Evolutionary conservation across 2,888 invertebrate genomes (phyloP), one percentile per base, ranked within the genome.

Genomic region (Synergus japonicus): DNA sequence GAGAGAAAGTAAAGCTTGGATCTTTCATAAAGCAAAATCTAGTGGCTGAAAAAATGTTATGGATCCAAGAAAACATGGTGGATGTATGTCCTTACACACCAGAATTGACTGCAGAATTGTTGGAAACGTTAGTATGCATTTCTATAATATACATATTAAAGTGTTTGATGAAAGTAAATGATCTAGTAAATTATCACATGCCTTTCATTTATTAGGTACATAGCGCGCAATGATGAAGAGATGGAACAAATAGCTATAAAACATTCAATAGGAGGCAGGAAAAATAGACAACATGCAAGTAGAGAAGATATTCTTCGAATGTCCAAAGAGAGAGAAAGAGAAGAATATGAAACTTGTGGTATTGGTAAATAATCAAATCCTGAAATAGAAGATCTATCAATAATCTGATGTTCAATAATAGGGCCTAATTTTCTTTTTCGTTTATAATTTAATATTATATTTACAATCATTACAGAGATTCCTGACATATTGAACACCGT

Each of bases 301-400:
- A 94, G 98, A 81, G 95, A 96, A 91, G 96, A 96, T 91, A 94
- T 96, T 12, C 96, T 98, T 67, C 95, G 95, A 87, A 95, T 97
- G 87, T 96, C 96, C 0, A 93, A 95, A 83, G 95, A 96, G 87
- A 94, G 94, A 77, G 97, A 98, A 87, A 92, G 87, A 10, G 94
- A 95, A 82, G 97, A 97, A 89, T 97, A 95, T 89, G 93, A 95
- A 81, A 94, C 95, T 0, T 96, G 96, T 88, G 97, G 97, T 44
- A 92, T 97, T 87, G 93, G 93, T 93, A 89, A 87, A 37, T 63
- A 29, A 18, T 60, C 60, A 73, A 54, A 76, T 66, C 65, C 37
- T 54, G 58, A 29, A 76, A 37, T 49, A 76, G 43, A 43, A 18
- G n/a, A 7, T 29, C 29, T 29, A 60, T 58, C 22, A 18, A 22